Evolutionary conservation across 2,797 vertebrate genomes (phyloP).

Genomic region (Alca torda): DNA sequence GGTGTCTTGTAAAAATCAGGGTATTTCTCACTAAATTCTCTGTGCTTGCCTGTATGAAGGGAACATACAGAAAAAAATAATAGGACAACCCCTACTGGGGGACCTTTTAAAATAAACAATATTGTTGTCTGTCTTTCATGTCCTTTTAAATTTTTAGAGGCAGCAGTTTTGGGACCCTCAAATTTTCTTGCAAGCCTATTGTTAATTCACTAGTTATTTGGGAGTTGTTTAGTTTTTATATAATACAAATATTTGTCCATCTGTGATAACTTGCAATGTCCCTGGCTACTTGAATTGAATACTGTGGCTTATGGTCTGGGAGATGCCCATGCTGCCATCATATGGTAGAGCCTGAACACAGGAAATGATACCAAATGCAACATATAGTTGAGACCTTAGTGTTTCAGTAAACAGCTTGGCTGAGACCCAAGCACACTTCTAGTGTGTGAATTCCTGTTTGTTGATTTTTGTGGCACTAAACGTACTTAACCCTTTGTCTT

Average conservation of each 20-base stretch:
- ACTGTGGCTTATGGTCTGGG: neutral
- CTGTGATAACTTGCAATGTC: neutral
- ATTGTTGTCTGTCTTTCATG: neutral
- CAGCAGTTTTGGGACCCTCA: neutral
- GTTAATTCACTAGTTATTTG: neutral
- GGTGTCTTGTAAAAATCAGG: neutral
- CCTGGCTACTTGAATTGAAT: neutral
- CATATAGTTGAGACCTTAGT: neutral
- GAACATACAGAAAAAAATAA: neutral
- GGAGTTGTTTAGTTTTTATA: neutral
- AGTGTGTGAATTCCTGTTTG: neutral
- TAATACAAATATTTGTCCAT: neutral
- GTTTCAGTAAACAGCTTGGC: neutral
- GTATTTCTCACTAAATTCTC: neutral
- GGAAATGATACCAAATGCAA: neutral
- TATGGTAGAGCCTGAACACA: neutral
- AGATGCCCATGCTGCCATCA: neutral
- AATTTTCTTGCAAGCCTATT: neutral
- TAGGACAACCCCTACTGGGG: neutral
- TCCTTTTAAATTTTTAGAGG: neutral
- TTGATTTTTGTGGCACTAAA: neutral
- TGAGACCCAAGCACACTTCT: neutral
- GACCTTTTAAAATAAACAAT: neutral
- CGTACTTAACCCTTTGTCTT: neutral
- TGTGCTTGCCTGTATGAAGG: neutral